Percentiles rank a stretch among this genome's conserved stretches.
phyloP scores from a whole-genome alignment of 2,888 invertebrate genomes.

The Hypena proboscidalis region DNA sequence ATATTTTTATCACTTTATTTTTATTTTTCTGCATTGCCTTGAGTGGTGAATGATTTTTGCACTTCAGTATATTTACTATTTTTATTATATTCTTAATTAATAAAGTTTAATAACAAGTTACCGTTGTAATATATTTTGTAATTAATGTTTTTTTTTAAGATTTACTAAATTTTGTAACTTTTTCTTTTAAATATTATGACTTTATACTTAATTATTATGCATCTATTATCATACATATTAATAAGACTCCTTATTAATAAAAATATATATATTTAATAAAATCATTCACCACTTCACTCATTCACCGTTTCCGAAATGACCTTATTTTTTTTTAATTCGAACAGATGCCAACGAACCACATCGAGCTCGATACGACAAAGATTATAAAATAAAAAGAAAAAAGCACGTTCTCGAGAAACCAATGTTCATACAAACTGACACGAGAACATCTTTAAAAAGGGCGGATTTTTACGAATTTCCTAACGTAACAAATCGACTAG shows the following conservation, averaged over 20 bases:
- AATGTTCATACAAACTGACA: slow-evolving; percentile 74
- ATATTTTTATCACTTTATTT: no score
- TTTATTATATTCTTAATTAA: no score
- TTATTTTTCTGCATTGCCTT: neutral
- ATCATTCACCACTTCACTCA: slow-evolving; percentile 19
- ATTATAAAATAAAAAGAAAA: slow-evolving; percentile 48
- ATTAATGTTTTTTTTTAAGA: no score
- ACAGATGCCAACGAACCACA: slow-evolving; percentile 82
- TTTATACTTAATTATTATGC: no score
- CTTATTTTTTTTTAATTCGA: slow-evolving; percentile 56
- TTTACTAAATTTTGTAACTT: no score
- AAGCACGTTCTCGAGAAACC: slow-evolving; percentile 63
- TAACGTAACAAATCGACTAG: slow-evolving; percentile 54
- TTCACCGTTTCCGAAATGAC: slow-evolving; percentile 45
- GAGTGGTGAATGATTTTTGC: slow-evolving; percentile 1
- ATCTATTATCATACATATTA: neutral
- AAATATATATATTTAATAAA: no score
- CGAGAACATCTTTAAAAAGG: slow-evolving; percentile 52
- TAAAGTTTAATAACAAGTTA: no score
- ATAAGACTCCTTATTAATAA: slow-evolving; percentile 17
- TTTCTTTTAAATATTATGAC: no score
- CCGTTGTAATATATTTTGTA: no score
- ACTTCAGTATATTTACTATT: no score
- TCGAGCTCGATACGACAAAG: slow-evolving; percentile 69
- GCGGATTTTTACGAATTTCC: slow-evolving; percentile 59